Percentiles rank a stretch among this genome's conserved stretches.
These are phyloP conservation scores for Ecliptopera silaceata DNA, from an alignment of 2,888 invertebrate genomes.

Conservation along the genomic window DNA sequence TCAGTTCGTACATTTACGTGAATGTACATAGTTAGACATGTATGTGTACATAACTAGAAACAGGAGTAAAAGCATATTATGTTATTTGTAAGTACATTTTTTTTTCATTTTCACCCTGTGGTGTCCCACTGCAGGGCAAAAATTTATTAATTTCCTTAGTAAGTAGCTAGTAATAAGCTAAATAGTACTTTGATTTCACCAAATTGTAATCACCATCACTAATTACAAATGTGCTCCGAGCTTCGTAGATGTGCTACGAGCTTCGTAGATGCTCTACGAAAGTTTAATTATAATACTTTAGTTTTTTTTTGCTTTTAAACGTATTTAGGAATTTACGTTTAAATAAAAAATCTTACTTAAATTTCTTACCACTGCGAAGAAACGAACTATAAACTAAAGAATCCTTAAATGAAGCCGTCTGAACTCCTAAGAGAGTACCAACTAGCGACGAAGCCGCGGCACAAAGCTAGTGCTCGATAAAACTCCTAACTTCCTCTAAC, in stretches of 20 bases:
- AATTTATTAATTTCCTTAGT: no score
- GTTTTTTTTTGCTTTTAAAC: no score
- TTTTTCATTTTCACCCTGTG: neutral
- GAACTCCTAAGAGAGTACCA: neutral
- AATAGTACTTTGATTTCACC: no score
- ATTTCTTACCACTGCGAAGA: no score
- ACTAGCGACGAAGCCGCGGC: neutral
- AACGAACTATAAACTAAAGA: no score
- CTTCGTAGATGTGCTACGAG: neutral
- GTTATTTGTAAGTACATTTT: no score
- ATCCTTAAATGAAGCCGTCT: neutral
- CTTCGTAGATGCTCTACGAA: neutral
- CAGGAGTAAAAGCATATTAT: neutral
- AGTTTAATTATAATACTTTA: no score
- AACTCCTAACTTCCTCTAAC: slow-evolving; percentile 19
- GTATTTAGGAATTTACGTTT: no score
- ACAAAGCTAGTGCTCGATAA: slow-evolving; percentile 17
- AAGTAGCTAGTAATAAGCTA: no score
- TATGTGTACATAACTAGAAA: neutral
- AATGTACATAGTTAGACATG: neutral
- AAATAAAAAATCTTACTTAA: no score
- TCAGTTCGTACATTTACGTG: slow-evolving; percentile 4
- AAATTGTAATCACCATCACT: no score
- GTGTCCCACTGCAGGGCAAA: no score
- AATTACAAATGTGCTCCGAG: neutral